phyloP scores from a whole-genome alignment of 2,888 invertebrate species.

The Falcaria lacertinaria region DNA sequence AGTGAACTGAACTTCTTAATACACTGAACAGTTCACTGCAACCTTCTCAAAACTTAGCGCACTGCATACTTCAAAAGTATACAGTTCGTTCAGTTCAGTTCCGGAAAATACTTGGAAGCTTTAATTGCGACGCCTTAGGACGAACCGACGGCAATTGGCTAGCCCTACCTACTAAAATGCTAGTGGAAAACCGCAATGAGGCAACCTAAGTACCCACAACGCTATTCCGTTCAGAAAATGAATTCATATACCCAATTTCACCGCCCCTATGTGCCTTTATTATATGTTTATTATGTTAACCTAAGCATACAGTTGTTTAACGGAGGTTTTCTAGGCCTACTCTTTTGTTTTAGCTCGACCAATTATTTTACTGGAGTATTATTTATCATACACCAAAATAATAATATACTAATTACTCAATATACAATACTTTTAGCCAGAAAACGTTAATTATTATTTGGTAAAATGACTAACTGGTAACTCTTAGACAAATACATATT shows the following conservation, averaged over 20 bases:
- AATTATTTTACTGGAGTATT: no score
- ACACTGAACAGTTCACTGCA: not conserved
- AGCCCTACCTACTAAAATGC: constrained; percentile 23
- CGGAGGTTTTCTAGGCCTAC: no score
- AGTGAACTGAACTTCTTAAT: no score
- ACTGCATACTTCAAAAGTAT: not conserved
- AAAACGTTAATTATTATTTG: no score
- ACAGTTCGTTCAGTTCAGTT: not conserved
- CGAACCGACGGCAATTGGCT: constrained; percentile 19
- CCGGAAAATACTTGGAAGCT: constrained; percentile 31
- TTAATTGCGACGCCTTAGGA: constrained; percentile 41
- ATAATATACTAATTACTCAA: no score
- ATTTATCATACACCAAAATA: no score
- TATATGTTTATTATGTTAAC: not conserved
- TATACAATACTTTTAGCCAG: no score
- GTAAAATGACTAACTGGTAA: no score
- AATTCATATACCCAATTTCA: not conserved
- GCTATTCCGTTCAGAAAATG: constrained; percentile 29
- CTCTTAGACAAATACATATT: no score
- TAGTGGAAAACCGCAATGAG: constrained; percentile 22
- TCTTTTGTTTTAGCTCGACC: no score
- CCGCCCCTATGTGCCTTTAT: not conserved
- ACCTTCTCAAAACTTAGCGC: not conserved
- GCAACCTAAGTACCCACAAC: constrained; percentile 22
- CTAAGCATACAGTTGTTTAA: not conserved